Evolutionary conservation across 2,797 vertebrate species (phyloP).

Genomic region (Tragelaphus eurycerus): DNA sequence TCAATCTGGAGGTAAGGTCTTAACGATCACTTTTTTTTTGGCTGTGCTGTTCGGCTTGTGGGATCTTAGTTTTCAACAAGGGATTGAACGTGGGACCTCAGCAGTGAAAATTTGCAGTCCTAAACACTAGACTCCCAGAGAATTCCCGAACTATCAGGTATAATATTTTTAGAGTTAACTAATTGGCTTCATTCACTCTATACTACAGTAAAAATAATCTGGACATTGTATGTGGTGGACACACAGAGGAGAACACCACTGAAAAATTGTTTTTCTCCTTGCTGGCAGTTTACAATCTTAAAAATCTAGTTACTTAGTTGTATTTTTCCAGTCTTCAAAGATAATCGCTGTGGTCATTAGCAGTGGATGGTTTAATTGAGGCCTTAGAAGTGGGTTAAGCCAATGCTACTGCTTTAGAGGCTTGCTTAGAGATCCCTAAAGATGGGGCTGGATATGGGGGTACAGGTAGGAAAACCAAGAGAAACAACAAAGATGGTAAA

Average conservation of each 20-base stretch:
- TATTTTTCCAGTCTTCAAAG: not conserved
- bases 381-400: not conserved
- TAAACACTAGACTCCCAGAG: not conserved
- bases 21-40: not conserved
- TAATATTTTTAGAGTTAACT: not conserved
- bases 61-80: not conserved
- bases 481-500: not conserved
- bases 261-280: not conserved
- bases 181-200: not conserved
- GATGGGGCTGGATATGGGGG: not conserved
- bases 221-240: not conserved
- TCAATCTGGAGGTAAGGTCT: constrained; percentile 92
- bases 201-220: not conserved
- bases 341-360: constrained; percentile 21
- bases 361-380: not conserved
- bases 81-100: not conserved
- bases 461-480: not conserved
- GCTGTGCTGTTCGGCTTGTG: not conserved
- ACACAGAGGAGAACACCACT: not conserved
- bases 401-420: not conserved
- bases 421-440: not conserved
- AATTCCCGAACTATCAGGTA: not conserved
- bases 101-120: not conserved
- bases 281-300: not conserved
- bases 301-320: not conserved